Evolutionary conservation across 2,797 vertebrate genomes (phyloP).

Genomic region (Arnoldichthys spilopterus): DNA sequence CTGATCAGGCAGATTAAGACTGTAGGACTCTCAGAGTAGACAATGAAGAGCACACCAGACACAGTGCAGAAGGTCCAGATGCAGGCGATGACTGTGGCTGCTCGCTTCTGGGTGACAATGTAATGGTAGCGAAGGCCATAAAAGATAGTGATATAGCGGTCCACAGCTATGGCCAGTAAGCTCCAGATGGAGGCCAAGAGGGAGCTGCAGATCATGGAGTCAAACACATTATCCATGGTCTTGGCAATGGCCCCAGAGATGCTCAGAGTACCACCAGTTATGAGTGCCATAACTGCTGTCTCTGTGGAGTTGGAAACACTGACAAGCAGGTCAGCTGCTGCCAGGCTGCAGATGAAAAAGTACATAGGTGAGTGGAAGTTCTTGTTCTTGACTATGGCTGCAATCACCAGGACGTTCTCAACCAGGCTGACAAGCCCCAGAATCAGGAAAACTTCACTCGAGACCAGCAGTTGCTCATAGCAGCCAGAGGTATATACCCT

Average conservation of each 20-base stretch:
- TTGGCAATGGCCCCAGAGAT: slow-evolving; percentile 78
- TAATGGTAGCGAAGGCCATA: slow-evolving; percentile 88
- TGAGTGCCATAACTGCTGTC: slow-evolving; percentile 84
- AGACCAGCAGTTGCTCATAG: slow-evolving; percentile 86
- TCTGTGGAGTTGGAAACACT: slow-evolving; percentile 88
- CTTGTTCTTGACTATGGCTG: slow-evolving; percentile 86
- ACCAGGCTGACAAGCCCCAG: slow-evolving; percentile 84
- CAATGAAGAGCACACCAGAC: slow-evolving; percentile 84
- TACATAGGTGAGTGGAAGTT: slow-evolving; percentile 91
- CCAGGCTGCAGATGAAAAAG: slow-evolving; percentile 90
- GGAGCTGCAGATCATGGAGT: slow-evolving; percentile 90
- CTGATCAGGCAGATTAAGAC: slow-evolving; percentile 86
- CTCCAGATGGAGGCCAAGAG: slow-evolving; percentile 89
- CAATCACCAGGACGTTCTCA: slow-evolving; percentile 86
- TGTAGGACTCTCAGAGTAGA: slow-evolving; percentile 84
- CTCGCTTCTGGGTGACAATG: slow-evolving; percentile 84
- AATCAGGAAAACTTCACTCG: slow-evolving; percentile 85
- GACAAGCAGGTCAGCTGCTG: slow-evolving; percentile 87
- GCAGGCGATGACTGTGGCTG: slow-evolving; percentile 76
- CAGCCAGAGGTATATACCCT: slow-evolving; percentile 65
- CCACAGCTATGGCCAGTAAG: slow-evolving; percentile 86
- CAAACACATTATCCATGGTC: slow-evolving; percentile 87
- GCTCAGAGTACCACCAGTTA: slow-evolving; percentile 76
- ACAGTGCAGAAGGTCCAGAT: slow-evolving; percentile 84
- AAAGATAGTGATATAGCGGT: slow-evolving; percentile 90